Evolutionary conservation across 2,888 invertebrate genomes (phyloP), one percentile per base, ranked within the genome.

Genomic region (Anoplius nigerrimus): DNA sequence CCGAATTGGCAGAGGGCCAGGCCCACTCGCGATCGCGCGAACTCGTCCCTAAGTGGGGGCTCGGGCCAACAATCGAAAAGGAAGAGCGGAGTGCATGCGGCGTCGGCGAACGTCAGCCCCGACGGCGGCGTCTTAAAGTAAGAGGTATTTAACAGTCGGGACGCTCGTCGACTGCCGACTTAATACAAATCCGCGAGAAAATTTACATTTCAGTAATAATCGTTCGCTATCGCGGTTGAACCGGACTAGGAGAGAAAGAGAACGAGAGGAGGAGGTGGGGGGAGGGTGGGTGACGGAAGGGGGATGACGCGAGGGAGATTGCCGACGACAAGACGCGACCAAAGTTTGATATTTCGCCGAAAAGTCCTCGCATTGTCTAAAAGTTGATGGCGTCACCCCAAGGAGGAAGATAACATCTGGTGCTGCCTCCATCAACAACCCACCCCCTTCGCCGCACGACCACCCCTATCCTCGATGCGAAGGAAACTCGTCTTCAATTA

Each of bases 401-500:
- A 82, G 82, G 79, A 82, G 79, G 83, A 81, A 84, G 85, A 85
- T 85, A 85, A 85, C 85, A 85, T 85, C 85, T 85, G 85, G 84
- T 84, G 85, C 82, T 84, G 84, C 81, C 81, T 82, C 84, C 85
- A 83, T 84, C 85, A 85, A 85, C 85, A 84, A 83, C 82, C 84
- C 79, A 71, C 76, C 77, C 75, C 78, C 69, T 63, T 67, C 79
- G 75, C 69, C 74, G 74, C 75, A 72, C 80, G 76, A 76, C 81
- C 78, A 74, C 77, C 80, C 78, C 79, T 71, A 71, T 72, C 76
- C 80, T 73, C 73, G 76, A 76, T 76, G 78, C 75, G 81, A 78
- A 83, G 85, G 85, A 85, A 85, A 85, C 85, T 85, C 85, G 84
- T 83, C 85, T 86, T 86, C 85, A 86, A 86, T 86, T 86, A 86